Conservation (phyloP, 2,888 invertebrate genomes). For the Anoncus sp. region DNA sequence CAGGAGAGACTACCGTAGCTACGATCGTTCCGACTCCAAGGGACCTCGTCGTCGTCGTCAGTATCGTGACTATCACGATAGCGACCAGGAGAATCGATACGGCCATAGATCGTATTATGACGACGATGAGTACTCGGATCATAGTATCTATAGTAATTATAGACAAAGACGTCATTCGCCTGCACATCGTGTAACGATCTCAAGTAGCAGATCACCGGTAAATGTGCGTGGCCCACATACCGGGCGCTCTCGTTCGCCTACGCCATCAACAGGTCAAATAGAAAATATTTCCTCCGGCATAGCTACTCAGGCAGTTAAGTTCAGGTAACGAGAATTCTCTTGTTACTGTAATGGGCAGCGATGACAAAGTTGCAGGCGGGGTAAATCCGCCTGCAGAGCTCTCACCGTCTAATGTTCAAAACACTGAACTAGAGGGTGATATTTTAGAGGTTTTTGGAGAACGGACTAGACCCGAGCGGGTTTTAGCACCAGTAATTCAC, state of each 20-base stretch:
- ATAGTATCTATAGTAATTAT: too few species aligned
- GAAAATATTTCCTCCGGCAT: too few species aligned
- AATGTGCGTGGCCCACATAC: too few species aligned
- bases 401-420: neutral
- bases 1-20: neutral
- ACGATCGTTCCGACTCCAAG: too few species aligned
- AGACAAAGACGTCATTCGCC: neutral
- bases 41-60: too few species aligned
- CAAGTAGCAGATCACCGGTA: too few species aligned
- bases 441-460: constrained; percentile 47
- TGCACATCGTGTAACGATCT: too few species aligned
- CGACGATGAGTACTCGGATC: too few species aligned
- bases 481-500: constrained; percentile 41
- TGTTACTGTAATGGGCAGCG: neutral
- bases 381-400: neutral
- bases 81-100: neutral
- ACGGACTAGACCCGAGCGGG: constrained; percentile 26
- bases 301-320: too few species aligned
- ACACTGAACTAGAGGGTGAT: constrained; percentile 20
- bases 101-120: neutral
- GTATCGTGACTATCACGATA: neutral
- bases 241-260: too few species aligned
- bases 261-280: too few species aligned
- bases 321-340: too few species aligned
- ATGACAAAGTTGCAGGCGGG: neutral